These are phyloP conservation scores for Caenorhabditis sinica DNA, from an alignment of 2,888 invertebrate species.

Conservation along the genomic window DNA sequence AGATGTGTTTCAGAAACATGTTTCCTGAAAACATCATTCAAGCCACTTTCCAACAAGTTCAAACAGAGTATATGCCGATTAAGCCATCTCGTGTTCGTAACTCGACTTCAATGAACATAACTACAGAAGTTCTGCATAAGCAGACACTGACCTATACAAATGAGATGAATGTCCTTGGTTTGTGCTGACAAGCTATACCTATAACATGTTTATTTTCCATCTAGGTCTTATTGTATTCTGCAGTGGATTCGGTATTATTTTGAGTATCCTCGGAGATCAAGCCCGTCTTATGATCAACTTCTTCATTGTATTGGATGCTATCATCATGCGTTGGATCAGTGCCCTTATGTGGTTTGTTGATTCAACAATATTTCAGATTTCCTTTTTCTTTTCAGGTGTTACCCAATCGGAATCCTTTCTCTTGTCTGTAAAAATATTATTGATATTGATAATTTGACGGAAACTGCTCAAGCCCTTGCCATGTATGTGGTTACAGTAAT, in stretches of 20 bases:
- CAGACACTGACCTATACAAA: slow-evolving; percentile 85
- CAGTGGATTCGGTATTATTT: slow-evolving; percentile 91
- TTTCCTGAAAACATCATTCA: slow-evolving; percentile 94
- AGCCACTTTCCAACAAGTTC: slow-evolving; percentile 86
- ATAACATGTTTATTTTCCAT: slow-evolving; percentile 25
- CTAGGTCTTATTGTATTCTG: slow-evolving; percentile 94
- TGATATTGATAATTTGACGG: slow-evolving; percentile 87
- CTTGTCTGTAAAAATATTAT: slow-evolving; percentile 88
- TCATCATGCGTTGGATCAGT: slow-evolving; percentile 93
- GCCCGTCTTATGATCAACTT: slow-evolving; percentile 91
- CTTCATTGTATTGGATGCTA: slow-evolving; percentile 92
- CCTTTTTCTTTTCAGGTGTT: slow-evolving; percentile 86
- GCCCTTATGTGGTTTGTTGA: slow-evolving; percentile 90
- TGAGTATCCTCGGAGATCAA: slow-evolving; percentile 90
- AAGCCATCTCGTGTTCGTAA: slow-evolving; percentile 68
- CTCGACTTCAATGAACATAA: slow-evolving; percentile 67
- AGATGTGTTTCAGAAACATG: slow-evolving; percentile 88
- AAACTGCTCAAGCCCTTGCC: slow-evolving; percentile 89
- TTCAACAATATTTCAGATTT: not conserved
- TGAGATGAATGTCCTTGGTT: slow-evolving; percentile 88
- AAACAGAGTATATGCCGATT: slow-evolving; percentile 79
- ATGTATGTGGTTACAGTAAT: slow-evolving; percentile 95
- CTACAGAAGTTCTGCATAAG: slow-evolving; percentile 74
- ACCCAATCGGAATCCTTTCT: slow-evolving; percentile 88
- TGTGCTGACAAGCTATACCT: too few species aligned